Evolutionary conservation across 2,797 vertebrate genomes (phyloP), one percentile per base, ranked within the genome.

Genomic region (Pogoniulus pusillus): DNA sequence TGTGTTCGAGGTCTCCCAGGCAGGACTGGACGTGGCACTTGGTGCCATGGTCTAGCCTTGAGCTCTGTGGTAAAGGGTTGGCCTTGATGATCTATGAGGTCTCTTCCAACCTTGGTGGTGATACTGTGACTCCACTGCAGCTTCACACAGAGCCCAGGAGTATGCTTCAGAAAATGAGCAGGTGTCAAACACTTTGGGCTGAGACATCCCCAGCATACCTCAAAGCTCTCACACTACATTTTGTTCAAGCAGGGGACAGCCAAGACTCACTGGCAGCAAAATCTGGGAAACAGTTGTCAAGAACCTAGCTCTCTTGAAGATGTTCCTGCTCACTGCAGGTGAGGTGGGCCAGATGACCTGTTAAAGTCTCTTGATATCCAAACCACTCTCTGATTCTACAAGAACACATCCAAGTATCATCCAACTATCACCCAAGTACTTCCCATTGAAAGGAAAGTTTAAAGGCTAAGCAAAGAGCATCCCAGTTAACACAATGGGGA

Each of bases 401-500:
- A 16, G 27, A 60, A 57, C 3, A 7, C 8, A n/a, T n/a, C n/a
- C n/a, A n/a, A n/a, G n/a, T n/a, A n/a, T n/a, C n/a, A n/a, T n/a
- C n/a, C n/a, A n/a, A n/a, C n/a, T n/a, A n/a, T 57, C 60, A n/a
- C 16, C n/a, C 66, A 47, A 26, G 16, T 27, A 32, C 14, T 64
- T 34, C 35, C 49, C 41, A 7, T 22, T 26, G 32, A 58, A 55
- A 41, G 11, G 29, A n/a, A 79, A 72, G 35, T 34, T 76, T 72
- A 66, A 70, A 60, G 30, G 19, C n/a, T 65, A 62, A 51, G 10
- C 16, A 70, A 81, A 77, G 62, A 68, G 16, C 57, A 68, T 18
- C 19, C 55, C 1, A 0, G 12, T 22, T 71, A 60, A 32, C 71
- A 73, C 22, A 39, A 39, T 0, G 0, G 16, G 41, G 5, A 70